These are phyloP conservation scores for Brachionichthys hirsutus DNA, from an alignment of 2,113 vertebrate species.

Conservation along the genomic window DNA sequence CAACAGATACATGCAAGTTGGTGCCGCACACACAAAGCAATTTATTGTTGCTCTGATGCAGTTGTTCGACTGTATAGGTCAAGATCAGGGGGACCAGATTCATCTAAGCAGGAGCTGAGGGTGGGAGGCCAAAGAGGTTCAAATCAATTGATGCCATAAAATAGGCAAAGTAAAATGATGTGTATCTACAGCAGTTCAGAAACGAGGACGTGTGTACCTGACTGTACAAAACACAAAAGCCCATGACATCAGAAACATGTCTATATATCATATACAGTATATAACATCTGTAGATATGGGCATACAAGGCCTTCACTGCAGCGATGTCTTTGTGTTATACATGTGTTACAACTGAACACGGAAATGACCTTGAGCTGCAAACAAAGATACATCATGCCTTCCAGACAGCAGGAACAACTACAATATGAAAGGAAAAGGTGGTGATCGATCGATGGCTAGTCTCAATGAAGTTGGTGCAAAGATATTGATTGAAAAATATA, in stretches of 20 bases:
- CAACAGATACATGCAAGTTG: slow-evolving; percentile 51
- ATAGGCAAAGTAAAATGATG: slow-evolving; percentile 4
- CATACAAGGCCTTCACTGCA: slow-evolving; percentile 5
- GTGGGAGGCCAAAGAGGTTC: slow-evolving; percentile 6
- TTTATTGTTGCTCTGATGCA: slow-evolving; percentile 52
- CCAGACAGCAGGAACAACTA: not conserved
- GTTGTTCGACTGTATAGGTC: slow-evolving; percentile 42
- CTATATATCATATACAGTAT: slow-evolving; percentile 22
- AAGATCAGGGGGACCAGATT: slow-evolving; percentile 40
- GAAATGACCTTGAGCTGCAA: slow-evolving; percentile 45
- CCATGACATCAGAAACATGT: slow-evolving; percentile 17
- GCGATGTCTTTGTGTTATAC: slow-evolving; percentile 17
- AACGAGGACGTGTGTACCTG: no score
- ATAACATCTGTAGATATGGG: slow-evolving; percentile 4
- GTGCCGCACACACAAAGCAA: slow-evolving; percentile 36
- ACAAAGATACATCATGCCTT: slow-evolving; percentile 16
- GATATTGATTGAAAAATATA: slow-evolving; percentile 40
- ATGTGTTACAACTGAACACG: slow-evolving; percentile 13
- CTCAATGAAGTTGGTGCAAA: slow-evolving; percentile 43
- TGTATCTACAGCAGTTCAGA: not conserved
- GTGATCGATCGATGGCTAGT: slow-evolving; percentile 48
- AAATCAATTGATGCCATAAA: slow-evolving; percentile 43
- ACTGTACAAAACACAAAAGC: slow-evolving; percentile 27
- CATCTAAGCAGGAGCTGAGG: slow-evolving; percentile 41
- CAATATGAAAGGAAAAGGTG: slow-evolving; percentile 14